Base-by-base conservation (phyloP, 2,888 invertebrate genomes). In the Harmothoe impar region DNA sequence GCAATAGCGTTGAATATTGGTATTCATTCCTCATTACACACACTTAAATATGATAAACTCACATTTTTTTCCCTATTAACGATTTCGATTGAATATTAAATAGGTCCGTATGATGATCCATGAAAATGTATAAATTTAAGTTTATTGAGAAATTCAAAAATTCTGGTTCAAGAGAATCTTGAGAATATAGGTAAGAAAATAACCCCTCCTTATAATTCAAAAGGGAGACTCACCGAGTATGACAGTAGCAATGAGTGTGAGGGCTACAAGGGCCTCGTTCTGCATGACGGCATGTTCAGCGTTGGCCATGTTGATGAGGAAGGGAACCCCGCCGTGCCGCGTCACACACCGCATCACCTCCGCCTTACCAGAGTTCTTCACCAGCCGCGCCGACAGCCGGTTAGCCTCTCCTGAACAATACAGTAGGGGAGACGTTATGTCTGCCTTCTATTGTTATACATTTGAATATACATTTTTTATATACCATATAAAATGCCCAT, bases 251-350 rank as follows among this genome's bases (percentile, higher is more conserved):
- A 95, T 93, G 56, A 96, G 92, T 5, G 94, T 95, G 89, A 96
- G 92, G 33, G 96, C 95, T 51, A 96, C 92, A 12, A 96, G 93
- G 35, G 96, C 95, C 92, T 96, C 96, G 92, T 96, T 96, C 93
- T 96, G 95, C 98, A 98, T 98, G 51, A 98, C 97, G 12, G 97
- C 96, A 96, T 98, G 98, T 94, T 98, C 97, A 0, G 98, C 97
- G 5, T 97, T 97, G 92, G 98, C 96, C 98, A 98, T 98, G 95
- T 97, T 97, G 20, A 98, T 97, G 93, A 98, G 96, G 94, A 97
- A 97, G 90, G 97, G 97, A 54, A 98, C 96, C 91, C 97, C 97
- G 91, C 97, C 97, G 85, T 97, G 97, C 77, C 96, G 94, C 20
- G 96, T 95, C 90, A 97, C 94, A 88, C 94, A 94, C 68, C 95